A percentile compares a stretch with the other conserved stretches of the same genome.
phyloP scores from a whole-genome alignment of 1,140 invertebrate genomes.

The Heterodera carotae region DNA sequence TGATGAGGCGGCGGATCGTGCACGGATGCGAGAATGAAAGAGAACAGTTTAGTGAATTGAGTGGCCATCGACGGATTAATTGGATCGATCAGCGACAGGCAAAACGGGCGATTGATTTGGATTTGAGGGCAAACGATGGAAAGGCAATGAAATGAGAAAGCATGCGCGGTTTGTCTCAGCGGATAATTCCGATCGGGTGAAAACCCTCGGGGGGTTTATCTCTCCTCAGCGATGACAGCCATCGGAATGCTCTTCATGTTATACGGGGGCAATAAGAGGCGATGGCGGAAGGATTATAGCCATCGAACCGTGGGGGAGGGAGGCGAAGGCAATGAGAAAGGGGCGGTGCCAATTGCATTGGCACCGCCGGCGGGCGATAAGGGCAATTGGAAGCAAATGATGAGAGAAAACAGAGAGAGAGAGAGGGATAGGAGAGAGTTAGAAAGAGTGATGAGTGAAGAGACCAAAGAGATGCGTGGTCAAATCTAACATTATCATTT shows the following conservation, averaged over 20 bases:
- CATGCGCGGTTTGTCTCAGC: background rate
- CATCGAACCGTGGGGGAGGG: background rate
- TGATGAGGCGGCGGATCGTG: slow-evolving; percentile 57
- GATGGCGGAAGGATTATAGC: slow-evolving; percentile 13
- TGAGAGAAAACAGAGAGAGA: background rate
- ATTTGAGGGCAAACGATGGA: background rate
- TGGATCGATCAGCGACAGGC: background rate
- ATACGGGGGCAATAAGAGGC: background rate
- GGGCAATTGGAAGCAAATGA: background rate
- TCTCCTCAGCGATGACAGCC: background rate
- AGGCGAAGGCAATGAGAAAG: background rate
- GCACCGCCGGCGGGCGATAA: slow-evolving; percentile 7
- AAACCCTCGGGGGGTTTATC: background rate
- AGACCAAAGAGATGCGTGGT: background rate
- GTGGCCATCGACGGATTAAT: slow-evolving; percentile 53
- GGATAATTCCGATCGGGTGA: background rate
- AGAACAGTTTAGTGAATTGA: slow-evolving; percentile 64
- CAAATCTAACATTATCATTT: background rate
- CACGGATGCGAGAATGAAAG: slow-evolving; percentile 65
- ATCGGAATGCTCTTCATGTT: background rate
- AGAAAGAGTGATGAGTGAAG: background rate
- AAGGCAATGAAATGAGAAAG: background rate
- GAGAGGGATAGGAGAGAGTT: background rate
- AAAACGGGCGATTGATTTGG: background rate
- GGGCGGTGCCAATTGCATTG: slow-evolving; percentile 12